These are phyloP conservation scores for Pomacea maculata DNA, from an alignment of 1,140 invertebrate genomes.

Conservation along the genomic window DNA sequence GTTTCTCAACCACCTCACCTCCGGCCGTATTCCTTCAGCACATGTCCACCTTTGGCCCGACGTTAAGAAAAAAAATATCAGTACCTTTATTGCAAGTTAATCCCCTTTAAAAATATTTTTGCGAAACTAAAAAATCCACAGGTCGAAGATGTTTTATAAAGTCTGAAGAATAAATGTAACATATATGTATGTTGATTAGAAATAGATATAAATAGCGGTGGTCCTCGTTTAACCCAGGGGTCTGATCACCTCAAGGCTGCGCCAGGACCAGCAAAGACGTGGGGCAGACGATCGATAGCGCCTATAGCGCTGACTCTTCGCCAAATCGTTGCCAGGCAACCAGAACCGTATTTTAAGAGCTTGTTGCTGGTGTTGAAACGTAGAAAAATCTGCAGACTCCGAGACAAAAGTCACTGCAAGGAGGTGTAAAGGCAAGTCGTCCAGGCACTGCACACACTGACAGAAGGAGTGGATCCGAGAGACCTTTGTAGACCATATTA, in stretches of 20 bases:
- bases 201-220: too few species aligned
- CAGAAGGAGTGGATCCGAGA: background rate
- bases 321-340: conserved; percentile 3
- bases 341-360: conserved; percentile 9
- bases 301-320: background rate
- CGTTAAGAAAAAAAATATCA: too few species aligned
- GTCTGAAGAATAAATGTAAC: too few species aligned
- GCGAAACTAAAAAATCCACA: too few species aligned
- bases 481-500: background rate
- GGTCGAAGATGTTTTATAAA: too few species aligned
- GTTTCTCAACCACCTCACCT: too few species aligned
- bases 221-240: background rate
- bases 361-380: background rate
- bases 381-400: background rate
- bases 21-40: too few species aligned
- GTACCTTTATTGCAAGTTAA: too few species aligned
- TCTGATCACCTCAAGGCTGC: background rate
- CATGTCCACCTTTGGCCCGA: too few species aligned
- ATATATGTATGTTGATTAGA: too few species aligned
- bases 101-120: too few species aligned
- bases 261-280: background rate
- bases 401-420: background rate
- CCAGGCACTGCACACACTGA: background rate
- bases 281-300: background rate
- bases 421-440: background rate